Conservation (phyloP, 2,113 vertebrate genomes). For the Calyptomena viridis region DNA sequence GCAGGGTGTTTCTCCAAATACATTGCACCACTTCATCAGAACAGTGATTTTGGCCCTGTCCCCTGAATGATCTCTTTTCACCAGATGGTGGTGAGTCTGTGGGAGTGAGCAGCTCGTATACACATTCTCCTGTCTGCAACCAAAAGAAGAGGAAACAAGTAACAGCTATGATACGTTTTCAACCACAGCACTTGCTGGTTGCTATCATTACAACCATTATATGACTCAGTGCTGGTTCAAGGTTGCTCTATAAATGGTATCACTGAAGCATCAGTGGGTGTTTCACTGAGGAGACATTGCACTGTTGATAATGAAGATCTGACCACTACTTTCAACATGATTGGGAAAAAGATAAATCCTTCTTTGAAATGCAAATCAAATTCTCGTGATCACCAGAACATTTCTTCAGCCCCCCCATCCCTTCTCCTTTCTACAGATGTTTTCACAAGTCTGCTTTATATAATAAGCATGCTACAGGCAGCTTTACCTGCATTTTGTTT, state of each 20-base stretch:
- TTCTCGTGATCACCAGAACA: not conserved
- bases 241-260: not conserved
- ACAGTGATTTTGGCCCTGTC: not conserved
- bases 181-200: not conserved
- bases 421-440: not conserved
- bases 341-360: not conserved
- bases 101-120: not conserved
- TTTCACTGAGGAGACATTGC: not conserved
- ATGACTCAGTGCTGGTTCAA: not conserved
- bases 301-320: not conserved
- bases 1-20: not conserved
- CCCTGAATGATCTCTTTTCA: not conserved
- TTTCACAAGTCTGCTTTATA: not conserved
- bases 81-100: not conserved
- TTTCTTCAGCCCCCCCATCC: not conserved
- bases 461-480: not conserved
- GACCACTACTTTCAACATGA: not conserved
- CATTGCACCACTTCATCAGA: not conserved
- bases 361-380: not conserved
- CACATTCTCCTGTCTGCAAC: not conserved
- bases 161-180: not conserved
- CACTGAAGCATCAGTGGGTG: not conserved
- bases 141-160: not conserved
- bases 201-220: not conserved
- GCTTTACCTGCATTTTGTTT: slow-evolving; percentile 6